Evolutionary conservation across 1,140 invertebrate species (phyloP).

Genomic region (Eurosta solidaginis): DNA sequence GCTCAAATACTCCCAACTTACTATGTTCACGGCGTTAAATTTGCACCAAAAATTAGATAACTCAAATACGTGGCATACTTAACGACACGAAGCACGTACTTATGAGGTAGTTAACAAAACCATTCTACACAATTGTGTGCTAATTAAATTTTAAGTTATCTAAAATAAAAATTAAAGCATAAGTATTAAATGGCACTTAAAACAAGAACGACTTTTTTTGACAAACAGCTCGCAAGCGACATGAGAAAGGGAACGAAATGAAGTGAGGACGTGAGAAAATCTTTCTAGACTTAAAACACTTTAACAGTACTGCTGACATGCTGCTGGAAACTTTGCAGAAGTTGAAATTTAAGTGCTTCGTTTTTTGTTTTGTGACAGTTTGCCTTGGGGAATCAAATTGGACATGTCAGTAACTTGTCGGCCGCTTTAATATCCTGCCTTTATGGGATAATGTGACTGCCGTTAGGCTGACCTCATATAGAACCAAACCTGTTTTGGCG

Average conservation of each 20-base stretch:
- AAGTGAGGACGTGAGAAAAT: not conserved
- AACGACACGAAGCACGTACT: not conserved
- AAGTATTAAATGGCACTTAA: not conserved
- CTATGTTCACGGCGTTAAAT: not conserved
- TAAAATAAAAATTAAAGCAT: not conserved
- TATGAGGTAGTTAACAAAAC: not conserved
- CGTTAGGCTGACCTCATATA: no score
- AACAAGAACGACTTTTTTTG: no score
- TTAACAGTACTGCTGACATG: not conserved
- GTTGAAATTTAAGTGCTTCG: not conserved
- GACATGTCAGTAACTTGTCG: no score
- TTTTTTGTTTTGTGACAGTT: not conserved
- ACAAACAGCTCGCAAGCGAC: not conserved
- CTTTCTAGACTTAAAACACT: not conserved
- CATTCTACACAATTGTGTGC: not conserved
- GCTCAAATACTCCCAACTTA: no score
- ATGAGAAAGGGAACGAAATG: not conserved
- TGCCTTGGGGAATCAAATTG: not conserved
- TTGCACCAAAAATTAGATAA: not conserved
- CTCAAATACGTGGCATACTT: not conserved
- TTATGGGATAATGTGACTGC: no score
- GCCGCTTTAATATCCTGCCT: no score
- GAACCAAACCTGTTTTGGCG: no score
- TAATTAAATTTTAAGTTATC: slow-evolving; percentile 7
- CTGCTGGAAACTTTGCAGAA: not conserved